Base-by-base conservation (phyloP, 2,113 vertebrate genomes). In the Vidua macroura region DNA sequence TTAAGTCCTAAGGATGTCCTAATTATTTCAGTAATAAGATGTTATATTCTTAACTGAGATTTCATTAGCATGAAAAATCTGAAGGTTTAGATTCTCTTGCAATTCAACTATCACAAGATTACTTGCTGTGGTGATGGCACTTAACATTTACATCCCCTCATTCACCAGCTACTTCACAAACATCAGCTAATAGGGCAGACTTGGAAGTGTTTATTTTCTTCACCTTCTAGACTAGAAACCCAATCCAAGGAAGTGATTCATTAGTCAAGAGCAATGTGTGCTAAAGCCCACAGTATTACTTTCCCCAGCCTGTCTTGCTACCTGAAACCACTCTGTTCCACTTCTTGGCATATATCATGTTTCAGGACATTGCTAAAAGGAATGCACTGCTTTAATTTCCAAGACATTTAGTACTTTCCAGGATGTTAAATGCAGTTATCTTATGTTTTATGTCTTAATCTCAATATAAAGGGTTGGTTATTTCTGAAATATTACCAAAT, bases 121-220 rank as follows among this genome's bases (percentile, higher is more conserved):
- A 67, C 27, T 92, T 73, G 49, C 16, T 56, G 69, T 64, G 56
- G 28, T 68, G 83, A 70, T 35, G 55, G 74, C 39, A 78, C 52
- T 94, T 90, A 93, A 64, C 44, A 93, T 86, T 90, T 92, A 68
- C 56, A 66, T 37, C 25, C 14, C 21, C 58, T 64, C 69, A 64
- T 84, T 92, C 73, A 81, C 49, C 83, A 90, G 20, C 53, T 78
- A 22, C 60, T 90, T 92, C 73, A 68, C 44, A 92, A 84, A 37
- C 58, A 86, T 55, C 66, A 86, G 49, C 58, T 75, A 88, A 79
- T 69, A 94, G 27, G 19, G 73, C 17, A 75, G 83, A 78, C 8
- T 83, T n/a, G 23, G 23, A 83, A 7, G 46, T 77, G 79, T 83
- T 80, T 90, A 44, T 93, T 94, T 93, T 95, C 49, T 72, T 84